Evolutionary conservation across 2,888 invertebrate genomes (phyloP), one percentile per base, ranked within the genome.

Genomic region (Eucera pruinosa): DNA sequence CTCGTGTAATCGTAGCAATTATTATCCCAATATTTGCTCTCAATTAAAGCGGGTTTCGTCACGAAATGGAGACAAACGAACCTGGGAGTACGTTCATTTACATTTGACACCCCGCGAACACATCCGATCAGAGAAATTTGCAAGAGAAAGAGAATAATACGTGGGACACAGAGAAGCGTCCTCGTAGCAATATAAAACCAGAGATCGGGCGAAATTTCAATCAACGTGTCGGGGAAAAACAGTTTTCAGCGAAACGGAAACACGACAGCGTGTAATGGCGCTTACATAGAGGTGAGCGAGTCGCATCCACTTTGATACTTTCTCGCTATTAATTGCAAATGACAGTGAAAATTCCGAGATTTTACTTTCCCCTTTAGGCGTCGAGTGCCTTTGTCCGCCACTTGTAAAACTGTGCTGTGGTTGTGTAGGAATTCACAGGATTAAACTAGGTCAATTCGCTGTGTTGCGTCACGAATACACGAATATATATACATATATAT

Each of bases 371-470:
- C 23, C 25, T 41, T n/a, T 25, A 9, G 25, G 15, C 41, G 20
- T 15, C 52, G 52, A 18, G 15, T 6, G 20, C 15, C 15, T 39
- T 23, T 43, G 60, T 23, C 39, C 11, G 25, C 9, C 47, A 30
- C 20, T 36, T 25, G 41, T 47, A 47, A 18, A 64, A 54, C 64
- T 52, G 43, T 62, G 30, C 48, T 20, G 52, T 50, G 36, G 25
- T 23, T 27, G 54, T 30, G 57, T 23, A 45, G 18, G 74, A 74
- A 77, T 64, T 43, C 64, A 15, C n/a, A 18, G 67, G 50, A 67
- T 68, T 68, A 48, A 77, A 77, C 74, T 77, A 43, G 77, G 77
- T 77, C 77, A 74, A 77, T 77, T 77, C 52, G 58, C 20, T 33
- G 47, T 74, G 47, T 74, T 68, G 52, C 41, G 50, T 62, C 41